Evolutionary conservation across 2,797 vertebrate species (phyloP).

Genomic region (Halcyon chelicuti): DNA sequence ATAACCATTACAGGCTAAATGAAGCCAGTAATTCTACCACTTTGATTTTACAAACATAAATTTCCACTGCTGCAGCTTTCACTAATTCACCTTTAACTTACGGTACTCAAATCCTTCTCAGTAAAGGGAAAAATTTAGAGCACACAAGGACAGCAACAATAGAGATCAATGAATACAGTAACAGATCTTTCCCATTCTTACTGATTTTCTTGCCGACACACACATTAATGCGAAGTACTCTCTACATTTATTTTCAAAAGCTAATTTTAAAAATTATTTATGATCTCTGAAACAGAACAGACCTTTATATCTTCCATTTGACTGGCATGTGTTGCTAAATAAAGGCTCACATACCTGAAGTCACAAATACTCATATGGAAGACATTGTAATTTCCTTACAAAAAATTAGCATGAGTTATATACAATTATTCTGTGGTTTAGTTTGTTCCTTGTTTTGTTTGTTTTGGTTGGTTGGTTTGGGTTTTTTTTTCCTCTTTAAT

Average conservation of each 20-base stretch:
- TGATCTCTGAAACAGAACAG: background rate
- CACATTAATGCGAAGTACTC: background rate
- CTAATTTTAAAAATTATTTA: background rate
- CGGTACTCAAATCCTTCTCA: background rate
- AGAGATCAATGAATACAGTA: background rate
- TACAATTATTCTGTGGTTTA: background rate
- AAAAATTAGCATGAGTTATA: background rate
- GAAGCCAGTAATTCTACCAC: background rate
- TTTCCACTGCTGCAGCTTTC: background rate
- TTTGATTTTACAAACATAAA: background rate
- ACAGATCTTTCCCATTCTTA: background rate
- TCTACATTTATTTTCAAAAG: background rate
- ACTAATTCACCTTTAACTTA: background rate
- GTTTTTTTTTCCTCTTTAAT: background rate
- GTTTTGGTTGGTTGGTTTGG: background rate
- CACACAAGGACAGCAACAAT: background rate
- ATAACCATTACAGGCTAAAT: background rate
- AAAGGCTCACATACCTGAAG: background rate
- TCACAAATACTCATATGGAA: background rate
- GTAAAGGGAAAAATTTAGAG: background rate
- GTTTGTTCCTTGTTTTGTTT: background rate
- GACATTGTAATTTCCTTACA: background rate
- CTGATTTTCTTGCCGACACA: background rate
- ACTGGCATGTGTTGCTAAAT: background rate
- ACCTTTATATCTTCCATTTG: background rate